Evolutionary conservation across 2,797 vertebrate genomes (phyloP), one percentile per base, ranked within the genome.

Genomic region (Sebastes trivittatus): DNA sequence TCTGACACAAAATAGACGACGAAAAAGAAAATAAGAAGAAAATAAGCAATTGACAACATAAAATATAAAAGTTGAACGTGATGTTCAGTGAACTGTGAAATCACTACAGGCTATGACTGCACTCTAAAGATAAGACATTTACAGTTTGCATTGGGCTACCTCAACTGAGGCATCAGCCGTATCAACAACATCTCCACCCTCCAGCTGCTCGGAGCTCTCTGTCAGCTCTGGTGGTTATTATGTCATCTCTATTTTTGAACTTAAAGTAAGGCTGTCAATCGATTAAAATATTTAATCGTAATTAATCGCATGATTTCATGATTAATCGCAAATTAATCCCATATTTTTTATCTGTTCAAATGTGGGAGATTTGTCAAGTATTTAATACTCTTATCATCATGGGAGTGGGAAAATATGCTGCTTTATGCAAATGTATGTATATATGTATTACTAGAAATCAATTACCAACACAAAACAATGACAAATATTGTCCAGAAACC

Each of bases 91-190:
- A 77, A 70, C 56, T 59, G 42, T 80, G 74, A 65, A 76, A 80
- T 64, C 69, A 69, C 74, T 38, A 54, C 54, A 71, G 38, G 65
- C 63, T 55, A 6, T 11, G 30, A 72, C 54, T 74, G 77, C 55
- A 1, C 67, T 61, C 32, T 56, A 20, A 67, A 76, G 76, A 90
- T 83, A 79, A 86, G 77, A 83, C 54, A 54, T 56, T 69, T 38
- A 69, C 23, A 70, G 60, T 78, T 32, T 63, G 58, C 14, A 68
- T 0, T n/a, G 6, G 55, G 72, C 55, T 75, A 65, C 16, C 27
- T 66, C 16, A 4, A 34, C 32, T 30, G 52, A 79, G 25, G 59
- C 61, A 49, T 77, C 62, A 59, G 58, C 72, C 23, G 0, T 38
- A 38, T 63, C 77, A 60, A 54, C 36, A 87, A 29, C 62, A 72